Conservation (phyloP, 1,140 invertebrate species). For the Diachasma alloeum region DNA sequence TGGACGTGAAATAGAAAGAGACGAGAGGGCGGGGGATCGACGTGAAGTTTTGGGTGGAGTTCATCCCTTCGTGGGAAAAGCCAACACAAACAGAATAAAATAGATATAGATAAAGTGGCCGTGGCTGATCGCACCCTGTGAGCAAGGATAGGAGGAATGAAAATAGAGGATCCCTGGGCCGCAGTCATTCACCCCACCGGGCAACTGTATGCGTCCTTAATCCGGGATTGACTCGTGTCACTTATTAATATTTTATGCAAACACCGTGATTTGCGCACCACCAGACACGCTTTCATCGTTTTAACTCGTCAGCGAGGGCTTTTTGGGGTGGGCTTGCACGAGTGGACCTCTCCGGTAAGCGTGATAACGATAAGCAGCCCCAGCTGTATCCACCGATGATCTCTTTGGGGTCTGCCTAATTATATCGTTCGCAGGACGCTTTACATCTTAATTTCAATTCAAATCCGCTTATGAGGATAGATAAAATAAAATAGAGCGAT, state of each 20-base stretch:
- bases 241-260: conserved; percentile 68
- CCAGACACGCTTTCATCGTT: neutral
- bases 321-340: neutral
- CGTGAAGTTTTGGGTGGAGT: neutral
- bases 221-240: conserved; percentile 66
- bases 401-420: neutral
- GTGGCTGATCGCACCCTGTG: conserved; percentile 22
- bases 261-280: conserved; percentile 61
- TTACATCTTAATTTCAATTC: neutral
- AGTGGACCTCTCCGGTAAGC: neutral
- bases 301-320: neutral
- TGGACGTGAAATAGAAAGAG: conserved; percentile 23
- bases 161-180: neutral
- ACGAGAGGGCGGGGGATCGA: neutral
- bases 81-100: conserved; percentile 62
- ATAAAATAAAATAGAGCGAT: neutral
- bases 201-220: conserved; percentile 43
- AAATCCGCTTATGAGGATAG: neutral
- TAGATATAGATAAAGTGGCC: conserved; percentile 63
- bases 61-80: conserved; percentile 59
- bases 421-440: conserved; percentile 6
- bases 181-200: conserved; percentile 12
- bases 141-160: neutral
- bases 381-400: neutral
- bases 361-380: neutral